Percentiles rank a stretch among this genome's conserved stretches.
Conservation (phyloP, 2,888 invertebrate species). For the Monochamus alternatus region DNA sequence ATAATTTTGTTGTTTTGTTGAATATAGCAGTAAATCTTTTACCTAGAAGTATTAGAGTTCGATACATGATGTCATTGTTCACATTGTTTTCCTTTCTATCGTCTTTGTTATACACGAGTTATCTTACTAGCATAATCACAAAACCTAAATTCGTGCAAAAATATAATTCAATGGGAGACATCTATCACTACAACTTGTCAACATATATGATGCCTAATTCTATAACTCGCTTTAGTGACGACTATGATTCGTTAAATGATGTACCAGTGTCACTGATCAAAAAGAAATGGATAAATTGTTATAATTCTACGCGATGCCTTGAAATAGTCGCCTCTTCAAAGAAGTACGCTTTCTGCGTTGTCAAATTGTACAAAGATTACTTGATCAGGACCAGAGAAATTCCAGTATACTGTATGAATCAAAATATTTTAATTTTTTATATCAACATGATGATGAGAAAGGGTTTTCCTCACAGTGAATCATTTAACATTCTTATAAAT, state of each 20-base stretch:
- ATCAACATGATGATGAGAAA: background rate
- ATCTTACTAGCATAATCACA: constrained; percentile 34
- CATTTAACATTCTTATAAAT: background rate
- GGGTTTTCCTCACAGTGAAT: background rate
- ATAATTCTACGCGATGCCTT: background rate
- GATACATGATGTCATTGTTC: constrained; percentile 35
- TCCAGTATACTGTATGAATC: background rate
- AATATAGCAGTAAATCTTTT: constrained; percentile 16
- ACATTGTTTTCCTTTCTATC: constrained; percentile 34
- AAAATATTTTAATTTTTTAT: background rate
- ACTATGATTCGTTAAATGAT: background rate
- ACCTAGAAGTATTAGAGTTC: constrained; percentile 35
- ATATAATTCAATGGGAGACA: constrained; percentile 35
- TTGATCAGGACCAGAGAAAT: background rate
- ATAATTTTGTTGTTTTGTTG: constrained; percentile 19
- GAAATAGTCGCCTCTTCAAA: background rate
- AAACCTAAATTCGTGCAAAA: constrained; percentile 21
- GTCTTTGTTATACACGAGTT: constrained; percentile 30
- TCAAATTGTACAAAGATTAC: background rate
- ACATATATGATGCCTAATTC: constrained; percentile 19
- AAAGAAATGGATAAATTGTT: background rate
- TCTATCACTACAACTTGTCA: constrained; percentile 35
- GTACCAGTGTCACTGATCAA: background rate
- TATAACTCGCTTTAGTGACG: background rate
- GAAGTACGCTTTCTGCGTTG: background rate